Evolutionary conservation across 1,140 invertebrate species (phyloP), one percentile per base, ranked within the genome.

Genomic region (Drepana arcuata): DNA sequence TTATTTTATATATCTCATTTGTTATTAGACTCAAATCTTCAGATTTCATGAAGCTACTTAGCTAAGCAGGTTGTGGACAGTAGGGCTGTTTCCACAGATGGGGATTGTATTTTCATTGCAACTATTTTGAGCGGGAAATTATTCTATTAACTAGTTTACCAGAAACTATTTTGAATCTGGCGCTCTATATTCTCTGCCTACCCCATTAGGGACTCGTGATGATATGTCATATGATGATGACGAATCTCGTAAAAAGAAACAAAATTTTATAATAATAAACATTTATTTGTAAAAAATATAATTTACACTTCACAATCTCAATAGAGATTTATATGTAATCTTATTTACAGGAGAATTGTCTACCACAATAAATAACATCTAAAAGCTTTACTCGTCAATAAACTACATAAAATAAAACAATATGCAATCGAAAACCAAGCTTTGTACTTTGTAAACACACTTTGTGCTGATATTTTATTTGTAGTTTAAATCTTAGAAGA

Each of bases 221-320:
- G n/a, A n/a, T n/a, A n/a, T n/a, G n/a, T n/a, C n/a, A n/a, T n/a
- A n/a, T n/a, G n/a, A n/a, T n/a, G n/a, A n/a, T n/a, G n/a, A n/a
- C n/a, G n/a, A n/a, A n/a, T n/a, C 21, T 12, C n/a, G 16, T 16
- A 25, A 48, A 34, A 34, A 36, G 32, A 48, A 51, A 32, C 14
- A 36, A 37, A 25, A 21, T 39, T 36, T 13, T 16, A 51, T n/a
- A 61, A 26, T 50, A 58, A 47, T 3, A 38, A 68, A 65, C 48
- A 65, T 60, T 64, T 62, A 64, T 70, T 62, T 71, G 61, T 65
- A 70, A 77, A 72, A 69, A 69, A 67, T 69, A 69, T 42, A 63
- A 48, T 60, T 52, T 58, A 62, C 48, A 58, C 51, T 60, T 52
- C 62, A 54, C 49, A 54, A 58, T 70, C 72, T 77, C 72, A 77